These are phyloP conservation scores for Callinectes sapidus DNA, from an alignment of 2,888 invertebrate genomes.

Conservation along the genomic window DNA sequence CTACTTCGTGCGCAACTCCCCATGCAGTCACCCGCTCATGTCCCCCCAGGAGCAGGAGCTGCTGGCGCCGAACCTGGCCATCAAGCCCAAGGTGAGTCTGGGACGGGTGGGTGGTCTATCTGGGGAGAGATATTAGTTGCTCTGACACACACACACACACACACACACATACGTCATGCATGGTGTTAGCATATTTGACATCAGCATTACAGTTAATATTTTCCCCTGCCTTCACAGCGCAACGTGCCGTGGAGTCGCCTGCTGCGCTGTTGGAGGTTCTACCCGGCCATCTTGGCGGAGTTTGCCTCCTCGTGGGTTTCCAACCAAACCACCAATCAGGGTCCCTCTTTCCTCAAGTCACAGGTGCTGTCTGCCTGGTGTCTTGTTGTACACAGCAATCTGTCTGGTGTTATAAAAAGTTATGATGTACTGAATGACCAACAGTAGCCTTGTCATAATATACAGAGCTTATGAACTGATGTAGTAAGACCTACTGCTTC, in stretches of 20 bases:
- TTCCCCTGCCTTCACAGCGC: not conserved
- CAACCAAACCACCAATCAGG: slow-evolving; percentile 57
- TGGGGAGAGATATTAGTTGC: not conserved
- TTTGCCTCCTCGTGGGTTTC: slow-evolving; percentile 53
- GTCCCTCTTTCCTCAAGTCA: slow-evolving; percentile 49
- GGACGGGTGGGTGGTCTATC: no score
- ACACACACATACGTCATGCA: not conserved
- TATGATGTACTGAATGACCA: not conserved
- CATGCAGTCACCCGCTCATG: slow-evolving; percentile 47
- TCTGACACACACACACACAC: not conserved
- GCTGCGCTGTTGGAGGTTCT: slow-evolving; percentile 52
- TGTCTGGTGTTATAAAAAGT: not conserved
- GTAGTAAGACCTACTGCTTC: not conserved
- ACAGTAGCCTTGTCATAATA: not conserved
- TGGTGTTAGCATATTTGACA: not conserved
- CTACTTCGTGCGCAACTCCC: slow-evolving; percentile 56
- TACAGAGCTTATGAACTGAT: not conserved
- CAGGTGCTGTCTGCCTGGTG: slow-evolving; percentile 39
- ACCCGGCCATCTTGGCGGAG: slow-evolving; percentile 53
- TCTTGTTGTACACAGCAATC: not conserved
- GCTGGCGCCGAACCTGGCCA: slow-evolving; percentile 23
- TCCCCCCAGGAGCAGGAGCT: slow-evolving; percentile 42
- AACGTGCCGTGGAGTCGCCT: slow-evolving; percentile 57
- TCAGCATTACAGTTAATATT: slow-evolving; percentile 1
- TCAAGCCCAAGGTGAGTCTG: slow-evolving; percentile 43